Evolutionary conservation across 2,797 vertebrate species (phyloP), one percentile per base, ranked within the genome.

Genomic region (Brachyrhaphis roseni): DNA sequence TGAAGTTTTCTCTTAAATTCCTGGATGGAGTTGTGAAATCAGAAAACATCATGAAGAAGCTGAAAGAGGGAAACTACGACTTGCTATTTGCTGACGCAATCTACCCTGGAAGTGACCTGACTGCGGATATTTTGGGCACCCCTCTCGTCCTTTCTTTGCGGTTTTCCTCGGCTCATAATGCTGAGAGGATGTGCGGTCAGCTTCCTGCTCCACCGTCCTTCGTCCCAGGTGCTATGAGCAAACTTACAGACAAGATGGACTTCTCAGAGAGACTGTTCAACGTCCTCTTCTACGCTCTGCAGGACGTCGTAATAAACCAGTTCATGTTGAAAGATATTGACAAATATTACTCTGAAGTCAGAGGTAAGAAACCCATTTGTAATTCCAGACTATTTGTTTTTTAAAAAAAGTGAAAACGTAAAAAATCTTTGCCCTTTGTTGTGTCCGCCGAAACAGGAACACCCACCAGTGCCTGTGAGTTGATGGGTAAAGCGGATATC

Each of bases 151-250:
- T 93, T 53, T 94, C 96, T 0, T 43, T 97, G 13, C 94, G 95
- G 31, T 97, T 97, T 84, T 93, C 96, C 26, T 78, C 95, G 0
- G 97, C 88, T 34, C 78, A 93, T 72, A 94, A 95, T 1, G 81
- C 94, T 68, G 97, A 98, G 86, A 95, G 96, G 73, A 87, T 95
- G 18, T 98, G 97, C 0, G 96, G 96, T 45, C 96, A 97, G 88
- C 73, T 96, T 0, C 97, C 97, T 0, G 82, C 96, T 16, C 96
- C 96, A 0, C 91, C 93, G 0, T 97, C 97, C 16, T 98, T 95
- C 1, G 90, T 93, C 0, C 97, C 97, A 0, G 94, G 92, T 23
- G 68, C 88, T 0, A 90, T 97, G 78, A 97, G 96, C 2, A 96
- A 96, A 88, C 95, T 97, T 79, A 97, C 96, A 0, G 96, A 97